Base-by-base conservation (phyloP, 2,888 invertebrate genomes). In the Cerastis leucographa region DNA sequence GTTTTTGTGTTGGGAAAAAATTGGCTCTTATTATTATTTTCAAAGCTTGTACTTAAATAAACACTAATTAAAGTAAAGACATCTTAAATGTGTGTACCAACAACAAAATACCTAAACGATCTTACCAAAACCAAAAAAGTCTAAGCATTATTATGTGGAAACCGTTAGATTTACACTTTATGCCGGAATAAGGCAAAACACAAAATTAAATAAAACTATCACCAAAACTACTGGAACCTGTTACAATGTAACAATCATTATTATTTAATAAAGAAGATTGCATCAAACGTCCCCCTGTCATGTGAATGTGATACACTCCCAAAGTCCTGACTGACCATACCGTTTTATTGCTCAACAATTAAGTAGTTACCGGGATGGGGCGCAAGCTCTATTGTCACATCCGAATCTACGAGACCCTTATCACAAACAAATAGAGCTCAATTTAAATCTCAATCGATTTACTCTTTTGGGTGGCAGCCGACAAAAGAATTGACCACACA, bases 341-440 rank as follows among this genome's bases (percentile, higher is more conserved):
- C 93, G 95, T 89, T 95, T 95, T 95, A 95, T 95, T 93, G 94
- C 94, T 80, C 87, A 89, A 92, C 95, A 93, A 95, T 95, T 94
- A n/a, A n/a, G n/a, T n/a, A 95, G 89, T 76, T 85, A 78, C 81
- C 77, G 74, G 75, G 78, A 86, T 88, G 81, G 90, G 89, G 88
- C 83, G 73, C 70, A 71, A 74, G 70, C 78, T 77, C 71, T 79
- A 79, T 86, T 78, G 84, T 77, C 51, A 71, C 72, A 74, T 64
- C n/a, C 51, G 66, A 70, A 79, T 64, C 64, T 42, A 51, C 35
- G 12, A 17, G 44, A 66, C 59, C 66, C 86, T 85, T 92, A 90
- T 83, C 65, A 6, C 84, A 62, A 76, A 6, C 7, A 0, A 0
- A 78, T 87, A 94, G 79, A 80, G 91, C 84, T n/a, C 17, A 86